phyloP scores from a whole-genome alignment of 2,797 vertebrate genomes.

The Pangasius larnaudii region DNA sequence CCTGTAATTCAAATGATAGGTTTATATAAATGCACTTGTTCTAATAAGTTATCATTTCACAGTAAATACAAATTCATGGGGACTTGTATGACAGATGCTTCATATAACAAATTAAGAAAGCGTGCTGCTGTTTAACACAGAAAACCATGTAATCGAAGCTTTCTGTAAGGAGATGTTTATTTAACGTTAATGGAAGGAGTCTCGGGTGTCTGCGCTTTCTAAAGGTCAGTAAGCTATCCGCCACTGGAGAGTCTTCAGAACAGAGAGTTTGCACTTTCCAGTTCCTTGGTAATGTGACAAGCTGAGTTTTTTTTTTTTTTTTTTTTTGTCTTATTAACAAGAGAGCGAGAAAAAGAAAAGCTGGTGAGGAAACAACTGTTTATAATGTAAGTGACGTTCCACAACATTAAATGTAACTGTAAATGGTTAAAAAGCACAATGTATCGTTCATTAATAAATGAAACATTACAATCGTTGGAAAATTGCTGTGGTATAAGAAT shows the following conservation, averaged over 20 bases:
- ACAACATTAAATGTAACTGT: not conserved
- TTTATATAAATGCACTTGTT: not conserved
- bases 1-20: not conserved
- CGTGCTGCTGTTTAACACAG: not conserved
- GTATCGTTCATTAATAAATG: not conserved
- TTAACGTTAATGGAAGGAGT: not conserved
- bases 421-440: not conserved
- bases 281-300: not conserved
- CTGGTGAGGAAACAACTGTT: not conserved
- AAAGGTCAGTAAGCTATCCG: constrained; percentile 12
- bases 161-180: not conserved
- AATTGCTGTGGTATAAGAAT: not conserved
- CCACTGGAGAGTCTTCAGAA: not conserved
- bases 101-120: not conserved
- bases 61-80: not conserved
- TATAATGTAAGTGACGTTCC: not conserved
- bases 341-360: not conserved
- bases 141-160: not conserved
- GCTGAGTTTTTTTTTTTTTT: not conserved
- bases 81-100: not conserved
- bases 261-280: too few species aligned
- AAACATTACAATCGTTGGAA: not conserved
- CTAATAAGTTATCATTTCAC: not conserved
- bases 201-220: not conserved
- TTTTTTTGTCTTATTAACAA: not conserved